Evolutionary conservation across 2,797 vertebrate genomes (phyloP).

Genomic region (Propithecus perrieri): DNA sequence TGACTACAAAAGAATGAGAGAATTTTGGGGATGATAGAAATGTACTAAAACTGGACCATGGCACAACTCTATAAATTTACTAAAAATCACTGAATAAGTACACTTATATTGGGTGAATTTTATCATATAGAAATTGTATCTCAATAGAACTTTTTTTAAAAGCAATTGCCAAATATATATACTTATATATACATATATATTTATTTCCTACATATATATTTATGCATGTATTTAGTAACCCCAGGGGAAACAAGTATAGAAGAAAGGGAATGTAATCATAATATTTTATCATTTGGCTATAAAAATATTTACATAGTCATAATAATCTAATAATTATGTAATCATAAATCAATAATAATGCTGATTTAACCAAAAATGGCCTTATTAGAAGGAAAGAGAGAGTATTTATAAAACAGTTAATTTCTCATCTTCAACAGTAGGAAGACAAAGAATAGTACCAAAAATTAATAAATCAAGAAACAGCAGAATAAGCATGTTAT

Average conservation of each 20-base stretch:
- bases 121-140: not conserved
- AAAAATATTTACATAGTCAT: constrained; percentile 8
- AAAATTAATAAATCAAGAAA: constrained; percentile 36
- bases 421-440: constrained; percentile 16
- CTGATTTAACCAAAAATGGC: not conserved
- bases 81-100: not conserved
- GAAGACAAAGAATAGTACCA: constrained; percentile 6
- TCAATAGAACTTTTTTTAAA: constrained; percentile 13
- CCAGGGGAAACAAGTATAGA: not conserved
- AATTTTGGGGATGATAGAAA: not conserved
- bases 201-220: not conserved
- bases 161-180: not conserved
- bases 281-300: constrained; percentile 11
- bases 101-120: not conserved
- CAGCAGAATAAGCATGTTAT: not conserved
- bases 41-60: not conserved
- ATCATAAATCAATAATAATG: constrained; percentile 33
- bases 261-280: constrained; percentile 21
- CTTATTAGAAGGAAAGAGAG: not conserved
- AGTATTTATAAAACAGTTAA: constrained; percentile 27
- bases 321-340: not conserved
- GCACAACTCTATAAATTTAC: not conserved
- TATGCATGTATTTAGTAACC: not conserved
- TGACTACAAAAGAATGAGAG: not conserved
- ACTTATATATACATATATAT: not conserved